Evolutionary conservation across 2,113 vertebrate species (phyloP).

Genomic region (Entosphenus tridentatus): DNA sequence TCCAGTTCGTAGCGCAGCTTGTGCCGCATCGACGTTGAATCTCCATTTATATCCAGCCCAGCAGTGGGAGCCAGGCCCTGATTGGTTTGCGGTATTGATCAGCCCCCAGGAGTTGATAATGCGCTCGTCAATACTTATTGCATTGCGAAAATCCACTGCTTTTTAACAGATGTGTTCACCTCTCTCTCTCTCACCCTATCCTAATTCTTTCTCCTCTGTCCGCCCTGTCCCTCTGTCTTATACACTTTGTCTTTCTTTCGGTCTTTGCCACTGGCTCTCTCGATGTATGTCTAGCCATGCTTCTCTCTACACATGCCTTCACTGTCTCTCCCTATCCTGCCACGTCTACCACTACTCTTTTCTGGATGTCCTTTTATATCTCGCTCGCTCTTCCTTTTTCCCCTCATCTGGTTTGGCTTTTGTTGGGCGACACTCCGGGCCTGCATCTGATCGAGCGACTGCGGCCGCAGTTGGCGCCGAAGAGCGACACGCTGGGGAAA

Average conservation of each 20-base stretch:
- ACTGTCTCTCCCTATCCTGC: too few species aligned
- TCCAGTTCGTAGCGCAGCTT: neutral
- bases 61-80: constrained; percentile 1
- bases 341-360: too few species aligned
- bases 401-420: too few species aligned
- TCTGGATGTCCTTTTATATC: too few species aligned
- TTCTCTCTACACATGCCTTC: too few species aligned
- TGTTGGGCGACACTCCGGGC: too few species aligned
- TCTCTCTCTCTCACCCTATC: neutral
- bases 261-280: too few species aligned
- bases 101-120: constrained; percentile 6
- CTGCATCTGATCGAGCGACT: too few species aligned
- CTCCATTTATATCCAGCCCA: constrained; percentile 7
- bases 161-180: constrained; percentile 4
- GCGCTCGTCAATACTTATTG: constrained; percentile 6
- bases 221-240: constrained; percentile 1
- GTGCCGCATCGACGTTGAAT: neutral
- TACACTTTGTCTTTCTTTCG: neutral
- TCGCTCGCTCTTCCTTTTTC: too few species aligned
- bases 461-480: too few species aligned
- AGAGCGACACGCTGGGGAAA: too few species aligned
- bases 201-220: neutral
- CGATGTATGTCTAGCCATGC: too few species aligned
- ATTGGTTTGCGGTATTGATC: constrained; percentile 5
- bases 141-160: constrained; percentile 1